These are phyloP conservation scores for Catharus bicknelli DNA, from an alignment of 2,113 vertebrate genomes.

Conservation along the genomic window DNA sequence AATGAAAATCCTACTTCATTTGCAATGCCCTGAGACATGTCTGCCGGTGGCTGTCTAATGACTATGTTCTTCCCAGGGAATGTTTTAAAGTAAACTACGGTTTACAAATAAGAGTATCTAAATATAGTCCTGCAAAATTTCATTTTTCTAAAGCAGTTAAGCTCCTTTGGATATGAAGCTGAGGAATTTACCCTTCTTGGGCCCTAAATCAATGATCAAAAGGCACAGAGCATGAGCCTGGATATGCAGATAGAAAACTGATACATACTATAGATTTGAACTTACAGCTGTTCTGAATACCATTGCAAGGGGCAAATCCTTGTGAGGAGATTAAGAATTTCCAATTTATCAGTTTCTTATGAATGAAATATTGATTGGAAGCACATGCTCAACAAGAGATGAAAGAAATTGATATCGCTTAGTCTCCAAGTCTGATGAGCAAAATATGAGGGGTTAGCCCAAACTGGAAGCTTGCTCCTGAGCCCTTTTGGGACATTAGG, in stretches of 20 bases:
- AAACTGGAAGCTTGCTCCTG: background rate
- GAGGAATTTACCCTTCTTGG: background rate
- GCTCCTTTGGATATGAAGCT: background rate
- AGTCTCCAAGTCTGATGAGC: background rate
- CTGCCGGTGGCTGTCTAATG: background rate
- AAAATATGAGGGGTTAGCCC: background rate
- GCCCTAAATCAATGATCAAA: slow-evolving; percentile 6
- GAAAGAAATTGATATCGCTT: background rate
- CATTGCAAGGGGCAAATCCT: background rate
- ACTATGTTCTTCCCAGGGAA: background rate
- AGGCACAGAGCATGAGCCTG: background rate
- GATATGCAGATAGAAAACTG: background rate
- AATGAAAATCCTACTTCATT: slow-evolving; percentile 2
- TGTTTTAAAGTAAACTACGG: background rate
- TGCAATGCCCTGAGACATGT: background rate
- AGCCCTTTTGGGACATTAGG: background rate
- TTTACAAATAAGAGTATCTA: background rate
- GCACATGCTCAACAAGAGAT: background rate
- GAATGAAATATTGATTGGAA: slow-evolving; percentile 39
- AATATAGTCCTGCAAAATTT: background rate
- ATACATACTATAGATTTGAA: background rate
- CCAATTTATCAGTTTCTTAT: slow-evolving; percentile 25
- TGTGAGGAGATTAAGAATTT: background rate
- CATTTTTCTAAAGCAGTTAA: slow-evolving; percentile 3
- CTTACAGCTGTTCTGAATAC: slow-evolving; percentile 25